Evolutionary conservation across 2,113 vertebrate genomes (phyloP), one percentile per base, ranked within the genome.

Genomic region (Protobothrops mucrosquamatus): DNA sequence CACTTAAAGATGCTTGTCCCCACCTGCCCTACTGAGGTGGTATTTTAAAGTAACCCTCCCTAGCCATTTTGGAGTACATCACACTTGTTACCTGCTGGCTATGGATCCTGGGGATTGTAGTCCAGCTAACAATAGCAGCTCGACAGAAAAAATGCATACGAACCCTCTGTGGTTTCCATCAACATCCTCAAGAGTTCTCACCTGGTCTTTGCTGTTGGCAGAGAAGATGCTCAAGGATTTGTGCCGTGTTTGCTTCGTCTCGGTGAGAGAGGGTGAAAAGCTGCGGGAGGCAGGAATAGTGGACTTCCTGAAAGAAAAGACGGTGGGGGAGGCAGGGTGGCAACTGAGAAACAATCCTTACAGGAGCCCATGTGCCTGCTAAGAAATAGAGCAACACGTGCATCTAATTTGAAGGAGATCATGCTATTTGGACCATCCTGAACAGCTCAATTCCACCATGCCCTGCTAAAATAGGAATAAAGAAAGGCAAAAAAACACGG

Each of bases 171-270:
- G 24, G 26, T 48, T 86, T 51, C 43, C 23, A 51, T 24, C 22
- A 46, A 46, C 23, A 51, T 6, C 39, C 43, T 24, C 43, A 6
- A 14, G 85, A 48, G 23, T 48, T 52, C 86, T 90, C 81, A 94
- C 94, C 89, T 54, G 55, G 4, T 88, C 52, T 43, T 95, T 95
- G 43, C 91, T 69, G 10, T n/a, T 39, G 22, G 43, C 81, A 51
- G 89, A 26, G 4, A 94, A 95, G 48, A 95, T 34, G 39, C 89
- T 90, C 6, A 92, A 48, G 12, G 95, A 92, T n/a, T 91, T 94
- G 29, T 56, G 91, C 8, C 86, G 91, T 2, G 10, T 34, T 5
- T 91, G 89, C 22, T 94, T 94, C 56, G 51, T 55, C 91, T 95
- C 92, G 4, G 91, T 59, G 1, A 51, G 88, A 1, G 39, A 48